Percentiles rank a stretch among this genome's conserved stretches.
Evolutionary conservation across 2,888 invertebrate species (phyloP).

Genomic region (Cephus runcator): DNA sequence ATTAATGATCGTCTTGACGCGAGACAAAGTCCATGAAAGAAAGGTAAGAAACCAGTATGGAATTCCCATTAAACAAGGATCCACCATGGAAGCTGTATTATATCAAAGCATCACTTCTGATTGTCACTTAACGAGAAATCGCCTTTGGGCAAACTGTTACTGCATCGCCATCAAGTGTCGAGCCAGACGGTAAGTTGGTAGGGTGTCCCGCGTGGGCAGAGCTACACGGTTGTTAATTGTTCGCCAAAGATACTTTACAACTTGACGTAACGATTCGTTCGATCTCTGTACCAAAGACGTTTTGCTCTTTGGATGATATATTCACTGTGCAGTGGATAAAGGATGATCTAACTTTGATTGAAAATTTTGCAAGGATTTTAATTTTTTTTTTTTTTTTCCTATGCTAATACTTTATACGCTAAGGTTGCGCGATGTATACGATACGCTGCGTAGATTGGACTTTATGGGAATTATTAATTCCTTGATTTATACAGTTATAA

Average conservation of each 20-base stretch:
- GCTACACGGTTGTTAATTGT: conserved; percentile 56
- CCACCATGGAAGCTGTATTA: conserved; percentile 27
- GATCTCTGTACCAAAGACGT: not conserved
- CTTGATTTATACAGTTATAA: conserved; percentile 21
- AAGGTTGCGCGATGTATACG: not conserved
- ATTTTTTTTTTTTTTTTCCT: not conserved
- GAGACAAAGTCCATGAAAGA: not conserved
- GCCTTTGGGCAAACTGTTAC: conserved; percentile 55
- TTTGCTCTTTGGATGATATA: not conserved
- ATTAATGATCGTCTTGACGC: not conserved
- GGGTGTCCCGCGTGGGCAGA: conserved; percentile 42
- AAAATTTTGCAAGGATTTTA: not conserved
- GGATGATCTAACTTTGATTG: not conserved
- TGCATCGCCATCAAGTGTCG: conserved; percentile 29
- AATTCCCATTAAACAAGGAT: not conserved
- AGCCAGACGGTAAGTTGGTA: conserved; percentile 17
- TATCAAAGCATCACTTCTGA: conserved; percentile 56
- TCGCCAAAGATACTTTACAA: conserved; percentile 56
- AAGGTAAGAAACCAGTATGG: not conserved
- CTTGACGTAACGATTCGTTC: not conserved
- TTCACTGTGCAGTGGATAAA: not conserved
- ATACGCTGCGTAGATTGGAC: not conserved
- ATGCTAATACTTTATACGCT: not conserved
- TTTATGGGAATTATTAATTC: not conserved
- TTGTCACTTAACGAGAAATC: conserved; percentile 63